Base-by-base conservation (phyloP, 2,113 vertebrate species). In the Leiothrix lutea region DNA sequence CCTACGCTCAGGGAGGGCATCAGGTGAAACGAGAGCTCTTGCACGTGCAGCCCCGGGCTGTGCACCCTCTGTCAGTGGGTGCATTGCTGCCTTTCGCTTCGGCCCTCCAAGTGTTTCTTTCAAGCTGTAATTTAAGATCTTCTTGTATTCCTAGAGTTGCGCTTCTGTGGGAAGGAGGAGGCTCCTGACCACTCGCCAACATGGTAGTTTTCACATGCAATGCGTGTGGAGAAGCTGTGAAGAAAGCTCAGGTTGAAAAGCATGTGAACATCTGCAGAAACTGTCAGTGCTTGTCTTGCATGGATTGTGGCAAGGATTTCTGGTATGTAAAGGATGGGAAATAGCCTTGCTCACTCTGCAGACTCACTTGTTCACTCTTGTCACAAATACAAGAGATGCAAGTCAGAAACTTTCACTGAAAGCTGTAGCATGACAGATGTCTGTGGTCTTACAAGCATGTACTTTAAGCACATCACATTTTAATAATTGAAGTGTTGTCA, bases 151-250 rank as follows among this genome's bases (percentile, higher is more conserved):
- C 23, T 40, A 91, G 73, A 88, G 84, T 54, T 33, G 75, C 3
- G 3, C 9, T 13, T 15, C 19, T 8, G 40, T 11, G 57, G 25
- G 60, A 40, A 67, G 57, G 36, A 36, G 23, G 4, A 15, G 72
- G 58, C 11, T 33, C 8, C 67, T 47, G 54, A n/a, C 20, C 29
- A 4, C 75, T 82, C 12, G 4, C 35, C 86, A 93, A 14, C 44
- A 99, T 99, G 99, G 99, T 99, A 1, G 99, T 99, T 89, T 99
- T 99, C 93, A 99, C 99, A 0, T 99, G 99, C 94, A 98, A 96
- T 29, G 98, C 98, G 0, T 99, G 99, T 86, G 99, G 99, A 1
- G 99, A 99, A 24, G 99, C 99, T 5, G 97, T 99, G 93, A 99
- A 99, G 97, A 99, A 99, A 87, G 97, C 96, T 2, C 99, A 99